Evolutionary conservation across 2,797 vertebrate species (phyloP).

Genomic region (Periparus ater): DNA sequence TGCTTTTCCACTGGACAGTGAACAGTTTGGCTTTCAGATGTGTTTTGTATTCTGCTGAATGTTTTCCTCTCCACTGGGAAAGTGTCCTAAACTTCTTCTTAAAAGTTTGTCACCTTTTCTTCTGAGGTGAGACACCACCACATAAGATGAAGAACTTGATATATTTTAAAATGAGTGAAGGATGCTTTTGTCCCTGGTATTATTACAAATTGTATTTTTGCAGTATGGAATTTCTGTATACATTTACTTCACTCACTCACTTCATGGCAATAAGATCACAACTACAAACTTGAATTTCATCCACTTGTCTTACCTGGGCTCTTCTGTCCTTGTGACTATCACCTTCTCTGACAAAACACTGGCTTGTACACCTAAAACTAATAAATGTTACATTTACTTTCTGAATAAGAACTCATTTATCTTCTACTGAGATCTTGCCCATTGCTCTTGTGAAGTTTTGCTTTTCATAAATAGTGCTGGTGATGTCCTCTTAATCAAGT

Average conservation of each 20-base stretch:
- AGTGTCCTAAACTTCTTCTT: neutral
- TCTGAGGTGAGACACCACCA: neutral
- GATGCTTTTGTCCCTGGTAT: neutral
- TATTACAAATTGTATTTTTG: neutral
- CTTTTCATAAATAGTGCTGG: neutral
- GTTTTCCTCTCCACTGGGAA: neutral
- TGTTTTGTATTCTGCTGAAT: neutral
- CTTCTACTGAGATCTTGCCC: neutral
- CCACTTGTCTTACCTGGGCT: neutral
- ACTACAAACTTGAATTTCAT: neutral
- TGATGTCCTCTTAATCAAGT: neutral
- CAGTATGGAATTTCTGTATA: neutral
- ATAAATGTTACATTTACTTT: conserved; percentile 29
- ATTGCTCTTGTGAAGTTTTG: neutral
- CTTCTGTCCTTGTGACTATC: neutral
- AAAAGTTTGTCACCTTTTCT: neutral
- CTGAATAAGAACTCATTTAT: conserved; percentile 8
- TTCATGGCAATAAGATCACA: neutral
- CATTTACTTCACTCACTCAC: neutral
- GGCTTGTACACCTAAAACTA: conserved; percentile 20
- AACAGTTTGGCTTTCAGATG: neutral
- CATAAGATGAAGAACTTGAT: neutral
- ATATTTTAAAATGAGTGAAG: neutral
- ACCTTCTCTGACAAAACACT: neutral
- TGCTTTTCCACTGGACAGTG: neutral